Evolutionary conservation across 2,888 invertebrate species (phyloP).

Genomic region (Adelognathus sp.): DNA sequence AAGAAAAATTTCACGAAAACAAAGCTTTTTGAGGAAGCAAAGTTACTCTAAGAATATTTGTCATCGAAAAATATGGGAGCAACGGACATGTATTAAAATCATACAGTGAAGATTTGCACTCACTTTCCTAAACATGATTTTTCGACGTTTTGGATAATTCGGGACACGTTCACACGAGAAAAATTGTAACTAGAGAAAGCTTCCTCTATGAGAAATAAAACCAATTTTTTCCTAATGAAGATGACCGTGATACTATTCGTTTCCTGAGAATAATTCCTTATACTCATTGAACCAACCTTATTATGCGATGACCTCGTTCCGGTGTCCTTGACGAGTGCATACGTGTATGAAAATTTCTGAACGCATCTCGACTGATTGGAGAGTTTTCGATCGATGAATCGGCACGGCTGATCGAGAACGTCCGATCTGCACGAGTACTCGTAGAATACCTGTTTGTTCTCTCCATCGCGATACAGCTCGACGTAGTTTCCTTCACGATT

Average conservation of each 20-base stretch:
- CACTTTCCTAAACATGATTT: too few species aligned
- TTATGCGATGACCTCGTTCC: conserved; percentile 74
- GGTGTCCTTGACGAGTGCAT: conserved; percentile 87
- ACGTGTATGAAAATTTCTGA: conserved; percentile 92
- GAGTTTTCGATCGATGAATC: conserved; percentile 88
- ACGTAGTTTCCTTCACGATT: conserved; percentile 88
- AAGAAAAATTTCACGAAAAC: too few species aligned
- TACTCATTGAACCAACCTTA: background rate
- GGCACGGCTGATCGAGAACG: conserved; percentile 88
- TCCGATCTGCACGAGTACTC: conserved; percentile 90
- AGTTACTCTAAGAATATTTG: too few species aligned
- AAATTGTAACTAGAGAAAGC: too few species aligned
- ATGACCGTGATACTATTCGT: background rate
- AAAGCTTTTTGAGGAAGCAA: too few species aligned
- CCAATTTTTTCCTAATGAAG: too few species aligned
- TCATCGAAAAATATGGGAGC: too few species aligned
- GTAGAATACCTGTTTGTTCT: conserved; percentile 88
- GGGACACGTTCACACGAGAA: too few species aligned
- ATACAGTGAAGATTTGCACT: too few species aligned
- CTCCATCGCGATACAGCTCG: conserved; percentile 88
- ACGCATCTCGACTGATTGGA: conserved; percentile 89
- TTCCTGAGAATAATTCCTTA: background rate
- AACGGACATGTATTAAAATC: too few species aligned
- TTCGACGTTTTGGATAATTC: too few species aligned
- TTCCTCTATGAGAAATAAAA: too few species aligned